These are phyloP conservation scores for Marronus borbonicus DNA, from an alignment of 2,888 invertebrate species.

Conservation along the genomic window DNA sequence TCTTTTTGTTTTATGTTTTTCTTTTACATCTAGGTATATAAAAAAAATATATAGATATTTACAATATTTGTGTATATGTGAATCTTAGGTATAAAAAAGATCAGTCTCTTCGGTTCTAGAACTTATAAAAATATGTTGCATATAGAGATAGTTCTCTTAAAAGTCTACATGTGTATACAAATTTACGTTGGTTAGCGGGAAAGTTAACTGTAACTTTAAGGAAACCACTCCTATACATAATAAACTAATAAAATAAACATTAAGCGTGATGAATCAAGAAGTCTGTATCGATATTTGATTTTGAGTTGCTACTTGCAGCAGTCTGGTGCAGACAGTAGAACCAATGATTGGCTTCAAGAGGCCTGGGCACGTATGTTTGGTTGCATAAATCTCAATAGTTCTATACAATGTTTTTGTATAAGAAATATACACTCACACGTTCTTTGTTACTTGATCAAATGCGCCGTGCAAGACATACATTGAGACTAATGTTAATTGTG, in stretches of 20 bases:
- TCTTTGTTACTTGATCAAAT: too few species aligned
- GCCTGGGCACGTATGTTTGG: too few species aligned
- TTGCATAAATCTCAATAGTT: too few species aligned
- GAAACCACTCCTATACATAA: not conserved
- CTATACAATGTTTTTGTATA: too few species aligned
- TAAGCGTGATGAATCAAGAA: conserved; percentile 11
- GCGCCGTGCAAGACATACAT: too few species aligned
- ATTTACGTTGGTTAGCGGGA: not conserved
- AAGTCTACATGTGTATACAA: not conserved
- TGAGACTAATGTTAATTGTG: too few species aligned
- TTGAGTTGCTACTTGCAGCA: not conserved
- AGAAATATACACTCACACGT: too few species aligned
- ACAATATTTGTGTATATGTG: conserved; percentile 13
- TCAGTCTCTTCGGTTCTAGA: conserved; percentile 35
- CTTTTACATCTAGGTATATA: not conserved
- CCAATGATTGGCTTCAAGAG: too few species aligned
- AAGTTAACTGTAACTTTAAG: not conserved
- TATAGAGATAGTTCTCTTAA: not conserved
- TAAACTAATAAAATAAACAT: conserved; percentile 2
- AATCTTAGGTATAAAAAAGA: conserved; percentile 39
- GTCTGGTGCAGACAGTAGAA: too few species aligned
- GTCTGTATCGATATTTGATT: conserved; percentile 25
- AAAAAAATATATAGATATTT: conserved; percentile 12
- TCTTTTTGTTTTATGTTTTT: conserved; percentile 1
- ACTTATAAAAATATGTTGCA: not conserved